Evolutionary conservation across 1,140 invertebrate genomes (phyloP).

Genomic region (Frieseomelitta varia): DNA sequence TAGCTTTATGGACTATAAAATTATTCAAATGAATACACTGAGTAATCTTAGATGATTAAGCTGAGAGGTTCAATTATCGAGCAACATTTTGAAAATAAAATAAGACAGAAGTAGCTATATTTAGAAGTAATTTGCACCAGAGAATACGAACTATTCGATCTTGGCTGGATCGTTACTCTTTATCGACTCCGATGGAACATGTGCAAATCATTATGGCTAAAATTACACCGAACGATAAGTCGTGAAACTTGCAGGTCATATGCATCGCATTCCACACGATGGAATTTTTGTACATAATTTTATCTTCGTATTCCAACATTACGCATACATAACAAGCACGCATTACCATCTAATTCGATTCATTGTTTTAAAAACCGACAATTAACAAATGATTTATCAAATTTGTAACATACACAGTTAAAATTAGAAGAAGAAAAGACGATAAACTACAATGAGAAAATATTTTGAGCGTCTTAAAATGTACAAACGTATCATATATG

Average conservation of each 20-base stretch:
- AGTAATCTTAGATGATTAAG: background rate
- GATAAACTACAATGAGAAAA: rapidly evolving
- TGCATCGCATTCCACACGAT: background rate
- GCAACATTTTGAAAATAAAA: slow-evolving; percentile 22
- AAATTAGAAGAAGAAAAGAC: no score
- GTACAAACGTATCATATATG: background rate
- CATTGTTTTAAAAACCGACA: no score
- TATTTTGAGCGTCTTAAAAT: background rate
- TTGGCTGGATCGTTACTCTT: background rate
- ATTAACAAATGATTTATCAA: no score
- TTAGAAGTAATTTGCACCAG: slow-evolving; percentile 19
- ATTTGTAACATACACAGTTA: no score
- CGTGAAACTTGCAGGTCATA: background rate
- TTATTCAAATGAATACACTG: background rate
- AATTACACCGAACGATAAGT: slow-evolving; percentile 1
- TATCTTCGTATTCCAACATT: background rate
- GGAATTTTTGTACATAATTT: slow-evolving; percentile 6
- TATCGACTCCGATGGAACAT: slow-evolving; percentile 14
- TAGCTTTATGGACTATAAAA: background rate
- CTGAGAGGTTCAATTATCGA: background rate
- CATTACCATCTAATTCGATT: no score
- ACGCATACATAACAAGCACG: no score
- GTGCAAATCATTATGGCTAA: background rate
- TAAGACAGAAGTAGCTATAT: slow-evolving; percentile 16
- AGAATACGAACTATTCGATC: background rate